phyloP scores from a whole-genome alignment of 2,888 invertebrate genomes.

The Agonopterix arenella region DNA sequence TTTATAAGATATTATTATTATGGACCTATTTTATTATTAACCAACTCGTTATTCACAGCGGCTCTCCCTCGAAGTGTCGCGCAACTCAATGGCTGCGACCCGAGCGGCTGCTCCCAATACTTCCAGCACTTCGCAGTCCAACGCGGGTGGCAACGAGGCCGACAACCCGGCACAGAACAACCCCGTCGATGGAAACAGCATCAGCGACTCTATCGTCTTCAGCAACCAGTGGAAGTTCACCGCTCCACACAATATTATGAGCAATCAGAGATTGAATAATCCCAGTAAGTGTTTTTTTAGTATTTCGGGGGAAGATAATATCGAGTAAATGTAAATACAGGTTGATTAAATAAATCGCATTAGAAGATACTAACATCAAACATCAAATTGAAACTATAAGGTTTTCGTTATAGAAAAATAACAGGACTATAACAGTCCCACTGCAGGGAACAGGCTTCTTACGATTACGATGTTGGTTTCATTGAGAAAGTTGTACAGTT shows the following conservation, averaged over 20 bases:
- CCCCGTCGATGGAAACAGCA: constrained; percentile 52
- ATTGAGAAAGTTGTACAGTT: too few species aligned
- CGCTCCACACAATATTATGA: constrained; percentile 33
- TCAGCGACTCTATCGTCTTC: constrained; percentile 41
- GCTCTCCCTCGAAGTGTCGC: constrained; percentile 81
- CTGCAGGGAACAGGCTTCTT: too few species aligned
- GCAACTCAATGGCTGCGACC: constrained; percentile 79
- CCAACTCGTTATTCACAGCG: constrained; percentile 54
- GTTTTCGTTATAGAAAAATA: too few species aligned
- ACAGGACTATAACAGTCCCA: too few species aligned
- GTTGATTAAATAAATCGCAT: too few species aligned
- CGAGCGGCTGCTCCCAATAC: constrained; percentile 29
- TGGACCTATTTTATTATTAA: too few species aligned
- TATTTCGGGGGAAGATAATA: too few species aligned
- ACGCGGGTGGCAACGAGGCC: constrained; percentile 18
- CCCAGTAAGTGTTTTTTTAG: constrained; percentile 29
- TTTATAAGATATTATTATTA: too few species aligned
- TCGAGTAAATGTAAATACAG: too few species aligned
- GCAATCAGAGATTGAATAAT: constrained; percentile 35
- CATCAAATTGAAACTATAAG: too few species aligned
- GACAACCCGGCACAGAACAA: constrained; percentile 59
- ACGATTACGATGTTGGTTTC: too few species aligned
- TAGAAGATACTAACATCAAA: too few species aligned
- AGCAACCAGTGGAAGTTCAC: constrained; percentile 52
- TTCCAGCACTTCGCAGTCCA: constrained; percentile 22